Conservation (phyloP, 2,888 invertebrate genomes). For the Pristionchus arcanus region DNA sequence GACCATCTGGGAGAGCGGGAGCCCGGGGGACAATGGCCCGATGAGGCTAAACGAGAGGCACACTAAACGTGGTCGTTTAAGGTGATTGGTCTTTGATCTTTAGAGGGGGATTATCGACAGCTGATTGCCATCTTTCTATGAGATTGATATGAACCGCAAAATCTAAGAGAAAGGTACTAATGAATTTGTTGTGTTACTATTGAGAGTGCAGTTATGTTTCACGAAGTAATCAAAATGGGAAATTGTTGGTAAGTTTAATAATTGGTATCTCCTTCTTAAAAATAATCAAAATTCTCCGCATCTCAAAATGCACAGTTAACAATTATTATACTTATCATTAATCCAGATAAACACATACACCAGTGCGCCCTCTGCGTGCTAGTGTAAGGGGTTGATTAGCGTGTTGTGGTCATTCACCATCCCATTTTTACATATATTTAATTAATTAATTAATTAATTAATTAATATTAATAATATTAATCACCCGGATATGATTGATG, state of each 20-base stretch:
- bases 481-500: conserved; percentile 37
- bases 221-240: too few relatives aligned
- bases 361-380: conserved; percentile 5
- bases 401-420: neutral
- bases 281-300: too few relatives aligned
- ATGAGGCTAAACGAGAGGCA: neutral
- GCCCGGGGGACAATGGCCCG: neutral
- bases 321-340: too few relatives aligned
- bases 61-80: neutral
- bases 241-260: too few relatives aligned
- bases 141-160: too few relatives aligned
- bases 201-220: too few relatives aligned
- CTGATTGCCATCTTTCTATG: too few relatives aligned
- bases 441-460: neutral
- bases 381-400: conserved; percentile 31
- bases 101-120: too few relatives aligned
- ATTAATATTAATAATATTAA: conserved; percentile 2
- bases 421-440: neutral
- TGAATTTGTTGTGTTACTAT: neutral
- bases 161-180: too few relatives aligned
- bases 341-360: neutral
- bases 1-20: conserved; percentile 10
- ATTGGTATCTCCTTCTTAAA: too few relatives aligned
- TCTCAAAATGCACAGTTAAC: too few relatives aligned
- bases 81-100: conserved; percentile 1